A percentile compares a stretch with the other conserved stretches of the same genome.
phyloP scores from a whole-genome alignment of 2,888 invertebrate genomes.

The Eurytoma adleriae region DNA sequence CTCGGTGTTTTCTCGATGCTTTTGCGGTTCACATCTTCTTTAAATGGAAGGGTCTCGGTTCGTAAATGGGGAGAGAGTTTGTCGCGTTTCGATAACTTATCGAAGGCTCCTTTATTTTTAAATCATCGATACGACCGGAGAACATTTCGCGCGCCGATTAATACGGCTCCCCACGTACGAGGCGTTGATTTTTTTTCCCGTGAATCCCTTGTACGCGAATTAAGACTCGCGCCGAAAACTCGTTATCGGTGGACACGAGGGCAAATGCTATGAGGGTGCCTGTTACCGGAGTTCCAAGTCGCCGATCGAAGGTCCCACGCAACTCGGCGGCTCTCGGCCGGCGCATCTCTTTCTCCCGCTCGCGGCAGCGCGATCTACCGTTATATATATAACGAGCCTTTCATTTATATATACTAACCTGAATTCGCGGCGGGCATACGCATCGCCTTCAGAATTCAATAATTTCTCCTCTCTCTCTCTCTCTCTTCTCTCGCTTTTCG shows the following conservation, averaged over 20 bases:
- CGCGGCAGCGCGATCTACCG: constrained; percentile 35
- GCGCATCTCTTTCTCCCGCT: constrained; percentile 8
- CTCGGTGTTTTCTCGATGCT: too few relatives aligned
- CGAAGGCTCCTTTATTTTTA: too few relatives aligned
- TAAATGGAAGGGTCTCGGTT: too few relatives aligned
- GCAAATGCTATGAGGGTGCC: constrained; percentile 31
- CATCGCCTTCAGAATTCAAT: constrained; percentile 46
- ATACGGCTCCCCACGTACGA: too few relatives aligned
- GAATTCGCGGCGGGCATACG: not conserved
- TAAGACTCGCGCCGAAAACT: not conserved
- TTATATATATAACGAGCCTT: constrained; percentile 46
- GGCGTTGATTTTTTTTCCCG: too few relatives aligned
- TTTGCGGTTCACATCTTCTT: too few relatives aligned
- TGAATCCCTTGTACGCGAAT: not conserved
- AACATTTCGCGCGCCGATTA: too few relatives aligned
- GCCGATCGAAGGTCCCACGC: constrained; percentile 43
- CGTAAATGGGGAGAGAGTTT: too few relatives aligned
- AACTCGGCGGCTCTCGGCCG: constrained; percentile 13
- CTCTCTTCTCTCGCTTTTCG: not conserved
- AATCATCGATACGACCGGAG: too few relatives aligned
- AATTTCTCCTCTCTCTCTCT: constrained; percentile 31
- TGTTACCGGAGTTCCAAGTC: constrained; percentile 23
- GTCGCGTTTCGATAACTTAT: too few relatives aligned
- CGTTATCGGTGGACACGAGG: not conserved
- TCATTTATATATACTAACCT: constrained; percentile 37